Conservation (phyloP, 2,888 invertebrate species). For the Melitaea athalia region DNA sequence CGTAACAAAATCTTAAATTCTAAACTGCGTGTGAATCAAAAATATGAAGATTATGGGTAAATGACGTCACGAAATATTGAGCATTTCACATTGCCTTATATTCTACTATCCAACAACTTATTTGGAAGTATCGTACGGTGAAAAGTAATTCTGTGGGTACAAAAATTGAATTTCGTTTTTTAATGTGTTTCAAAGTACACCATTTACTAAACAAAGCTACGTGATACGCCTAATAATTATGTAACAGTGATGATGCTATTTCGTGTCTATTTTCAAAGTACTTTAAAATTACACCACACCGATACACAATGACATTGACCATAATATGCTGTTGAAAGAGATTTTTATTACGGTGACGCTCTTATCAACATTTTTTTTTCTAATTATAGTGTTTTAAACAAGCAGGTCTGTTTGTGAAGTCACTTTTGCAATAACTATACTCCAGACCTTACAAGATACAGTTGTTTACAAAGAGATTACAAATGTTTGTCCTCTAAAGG, state of each 20-base stretch:
- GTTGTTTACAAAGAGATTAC: too few species aligned
- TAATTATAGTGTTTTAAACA: too few species aligned
- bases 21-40: constrained; percentile 29
- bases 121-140: not conserved
- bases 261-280: constrained; percentile 60
- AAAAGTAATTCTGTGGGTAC: not conserved
- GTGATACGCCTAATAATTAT: constrained; percentile 64
- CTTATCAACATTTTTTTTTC: too few species aligned
- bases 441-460: too few species aligned
- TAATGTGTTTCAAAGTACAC: constrained; percentile 5
- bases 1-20: constrained; percentile 21
- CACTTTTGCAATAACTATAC: too few species aligned
- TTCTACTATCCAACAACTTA: not conserved
- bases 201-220: constrained; percentile 52
- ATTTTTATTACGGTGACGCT: not conserved
- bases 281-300: constrained; percentile 49
- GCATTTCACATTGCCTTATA: not conserved
- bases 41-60: constrained; percentile 9
- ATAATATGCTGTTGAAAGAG: constrained; percentile 24
- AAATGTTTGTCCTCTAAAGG: too few species aligned
- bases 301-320: constrained; percentile 55
- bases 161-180: not conserved
- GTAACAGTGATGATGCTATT: constrained; percentile 65
- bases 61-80: constrained; percentile 1
- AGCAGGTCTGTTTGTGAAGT: too few species aligned